Conservation (phyloP, 2,888 invertebrate genomes). For the Tenthredo scrophulariae region DNA sequence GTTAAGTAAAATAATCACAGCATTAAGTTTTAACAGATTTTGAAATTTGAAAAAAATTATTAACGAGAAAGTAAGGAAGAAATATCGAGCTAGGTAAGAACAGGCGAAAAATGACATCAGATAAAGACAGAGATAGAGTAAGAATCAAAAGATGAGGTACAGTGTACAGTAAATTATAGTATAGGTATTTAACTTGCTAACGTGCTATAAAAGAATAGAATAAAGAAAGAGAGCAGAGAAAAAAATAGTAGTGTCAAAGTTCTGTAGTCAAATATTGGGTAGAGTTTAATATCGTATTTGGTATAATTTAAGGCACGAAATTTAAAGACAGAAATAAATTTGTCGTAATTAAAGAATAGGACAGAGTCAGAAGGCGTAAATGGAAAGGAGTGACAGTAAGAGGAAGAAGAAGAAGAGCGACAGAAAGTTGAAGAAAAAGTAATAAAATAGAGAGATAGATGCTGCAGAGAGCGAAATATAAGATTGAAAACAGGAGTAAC, state of each 20-base stretch:
- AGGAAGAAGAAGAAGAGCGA: conserved; percentile 38
- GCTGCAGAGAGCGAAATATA: not conserved
- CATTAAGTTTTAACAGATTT: conserved; percentile 34
- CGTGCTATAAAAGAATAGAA: conserved; percentile 20
- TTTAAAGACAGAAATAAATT: not conserved
- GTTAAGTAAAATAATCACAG: conserved; percentile 44
- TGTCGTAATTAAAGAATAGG: not conserved
- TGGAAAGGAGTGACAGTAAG: not conserved
- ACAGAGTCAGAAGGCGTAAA: not conserved
- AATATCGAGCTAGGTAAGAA: conserved; percentile 37
- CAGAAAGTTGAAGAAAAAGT: conserved; percentile 40
- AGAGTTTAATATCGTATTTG: not conserved
- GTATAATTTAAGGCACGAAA: not conserved
- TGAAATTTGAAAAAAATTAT: conserved; percentile 24
- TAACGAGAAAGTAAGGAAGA: conserved; percentile 9
- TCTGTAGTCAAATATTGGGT: not conserved
- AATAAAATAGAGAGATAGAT: not conserved
- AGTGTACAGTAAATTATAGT: conserved; percentile 53
- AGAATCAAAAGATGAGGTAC: conserved; percentile 56
- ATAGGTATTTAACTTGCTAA: not conserved
- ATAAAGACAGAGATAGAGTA: conserved; percentile 53
- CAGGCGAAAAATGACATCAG: conserved; percentile 55
- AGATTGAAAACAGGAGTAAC: conserved; percentile 19
- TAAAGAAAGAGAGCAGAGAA: conserved; percentile 2
- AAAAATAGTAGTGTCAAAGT: not conserved